Evolutionary conservation across 37 sponge, comb jelly and placozoan genomes (phyloP), one percentile per base, ranked within the genome.

Genomic region (Chondrilla cf. caribensis): DNA sequence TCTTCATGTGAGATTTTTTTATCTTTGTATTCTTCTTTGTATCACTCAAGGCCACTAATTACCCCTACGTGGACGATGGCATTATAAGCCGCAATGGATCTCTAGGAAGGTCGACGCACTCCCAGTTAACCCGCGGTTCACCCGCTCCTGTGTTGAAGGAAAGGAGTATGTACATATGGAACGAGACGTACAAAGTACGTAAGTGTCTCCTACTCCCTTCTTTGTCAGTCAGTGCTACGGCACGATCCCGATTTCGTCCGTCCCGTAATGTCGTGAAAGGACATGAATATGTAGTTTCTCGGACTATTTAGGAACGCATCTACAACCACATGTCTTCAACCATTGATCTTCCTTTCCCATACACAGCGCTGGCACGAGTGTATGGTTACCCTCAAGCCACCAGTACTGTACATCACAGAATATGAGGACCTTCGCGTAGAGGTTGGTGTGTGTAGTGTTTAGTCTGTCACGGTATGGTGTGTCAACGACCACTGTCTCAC

Each of bases 311-410:
- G n/a, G n/a, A n/a, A n/a, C n/a, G n/a, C n/a, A n/a, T n/a, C n/a
- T n/a, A n/a, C n/a, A n/a, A n/a, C n/a, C n/a, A n/a, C n/a, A n/a
- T n/a, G n/a, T n/a, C n/a, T n/a, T n/a, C n/a, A n/a, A n/a, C n/a
- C n/a, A n/a, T n/a, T n/a, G n/a, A n/a, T n/a, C n/a, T n/a, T n/a
- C n/a, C n/a, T n/a, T n/a, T n/a, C n/a, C n/a, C 4, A 35, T 8
- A 22, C 81, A 19, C 59, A 91, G 90, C 86, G 80, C 11, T 93
- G 93, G 93, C 93, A 89, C 62, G 90, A 89, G 43, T 86, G 93
- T 58, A 25, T 72, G 6, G 84, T 86, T 14, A 51, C 81, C 0
- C 65, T 93, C 28, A 35, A 81, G 5, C 82, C 87, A 32, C 89
- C 89, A 14, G 38, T 42, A 40, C 71, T 93, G 35, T 29, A 66